Conservation (phyloP, 2,888 invertebrate species). For the Thumatha senex region DNA sequence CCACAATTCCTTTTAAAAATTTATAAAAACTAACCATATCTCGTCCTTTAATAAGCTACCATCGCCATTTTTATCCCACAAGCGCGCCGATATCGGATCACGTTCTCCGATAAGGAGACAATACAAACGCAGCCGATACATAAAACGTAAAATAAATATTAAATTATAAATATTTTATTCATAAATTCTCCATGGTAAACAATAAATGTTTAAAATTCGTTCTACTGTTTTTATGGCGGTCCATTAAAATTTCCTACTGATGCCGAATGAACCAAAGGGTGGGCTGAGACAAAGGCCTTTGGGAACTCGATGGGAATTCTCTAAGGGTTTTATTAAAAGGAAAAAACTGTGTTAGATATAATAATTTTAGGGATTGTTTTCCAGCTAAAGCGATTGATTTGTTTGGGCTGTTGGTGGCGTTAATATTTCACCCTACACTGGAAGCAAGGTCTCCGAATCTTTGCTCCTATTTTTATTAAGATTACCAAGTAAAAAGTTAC, state of each 20-base stretch:
- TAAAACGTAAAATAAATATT: slow-evolving; percentile 28
- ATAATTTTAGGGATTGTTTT: slow-evolving; percentile 38
- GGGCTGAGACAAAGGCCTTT: slow-evolving; percentile 49
- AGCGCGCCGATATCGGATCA: slow-evolving; percentile 29
- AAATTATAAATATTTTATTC: slow-evolving; percentile 39
- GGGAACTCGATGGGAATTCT: slow-evolving; percentile 53
- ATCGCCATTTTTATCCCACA: slow-evolving; percentile 1
- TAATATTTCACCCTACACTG: neutral
- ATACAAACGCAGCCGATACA: slow-evolving; percentile 25
- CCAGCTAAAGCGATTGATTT: slow-evolving; percentile 13
- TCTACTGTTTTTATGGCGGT: slow-evolving; percentile 43
- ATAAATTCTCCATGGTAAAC: slow-evolving; percentile 39
- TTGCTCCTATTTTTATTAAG: too few relatives aligned
- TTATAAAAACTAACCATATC: neutral
- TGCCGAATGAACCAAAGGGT: slow-evolving; percentile 58
- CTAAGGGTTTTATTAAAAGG: slow-evolving; percentile 39
- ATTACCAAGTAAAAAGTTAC: too few relatives aligned
- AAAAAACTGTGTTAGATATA: slow-evolving; percentile 49
- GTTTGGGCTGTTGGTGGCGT: too few relatives aligned
- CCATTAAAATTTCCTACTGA: slow-evolving; percentile 53
- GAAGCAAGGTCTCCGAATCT: too few relatives aligned
- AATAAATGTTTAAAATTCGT: slow-evolving; percentile 51
- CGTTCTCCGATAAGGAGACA: slow-evolving; percentile 22
- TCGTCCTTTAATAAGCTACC: neutral
- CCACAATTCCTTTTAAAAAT: too few relatives aligned